phyloP scores from a whole-genome alignment of 2,797 vertebrate genomes.

The Pseudocheirus occidentalis region DNA sequence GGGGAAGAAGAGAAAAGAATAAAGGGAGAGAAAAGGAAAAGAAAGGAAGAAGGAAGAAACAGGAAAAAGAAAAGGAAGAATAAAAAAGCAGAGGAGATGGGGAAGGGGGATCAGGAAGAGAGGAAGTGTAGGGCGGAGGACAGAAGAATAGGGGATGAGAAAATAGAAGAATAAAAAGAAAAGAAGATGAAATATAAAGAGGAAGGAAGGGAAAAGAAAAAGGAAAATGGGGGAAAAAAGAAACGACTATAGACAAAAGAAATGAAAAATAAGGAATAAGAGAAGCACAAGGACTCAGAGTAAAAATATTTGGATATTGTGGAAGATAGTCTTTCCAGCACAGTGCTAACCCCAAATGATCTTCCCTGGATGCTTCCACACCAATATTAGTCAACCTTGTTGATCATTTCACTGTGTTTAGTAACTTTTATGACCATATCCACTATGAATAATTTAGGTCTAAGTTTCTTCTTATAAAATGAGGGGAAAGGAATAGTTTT shows the following conservation, averaged over 20 bases:
- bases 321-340: conserved; percentile 78
- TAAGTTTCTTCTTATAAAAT: background rate
- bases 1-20: background rate
- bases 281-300: conserved; percentile 64
- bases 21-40: background rate
- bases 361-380: conserved; percentile 74
- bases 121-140: background rate
- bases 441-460: conserved; percentile 33
- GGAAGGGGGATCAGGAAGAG: background rate
- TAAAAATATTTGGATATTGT: conserved; percentile 69
- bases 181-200: conserved; percentile 27
- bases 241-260: conserved; percentile 30
- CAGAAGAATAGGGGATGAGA: background rate
- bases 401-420: conserved; percentile 71
- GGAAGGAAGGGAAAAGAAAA: conserved; percentile 19
- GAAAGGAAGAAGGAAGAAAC: background rate
- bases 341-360: conserved; percentile 74
- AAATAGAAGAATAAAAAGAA: background rate
- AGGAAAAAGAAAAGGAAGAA: background rate
- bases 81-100: background rate
- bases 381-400: conserved; percentile 70
- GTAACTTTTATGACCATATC: conserved; percentile 58
- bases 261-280: background rate
- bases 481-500: background rate
- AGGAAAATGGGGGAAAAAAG: conserved; percentile 14